These are phyloP conservation scores for Drosophila leontia DNA, from an alignment of 1,140 invertebrate genomes.

Conservation along the genomic window DNA sequence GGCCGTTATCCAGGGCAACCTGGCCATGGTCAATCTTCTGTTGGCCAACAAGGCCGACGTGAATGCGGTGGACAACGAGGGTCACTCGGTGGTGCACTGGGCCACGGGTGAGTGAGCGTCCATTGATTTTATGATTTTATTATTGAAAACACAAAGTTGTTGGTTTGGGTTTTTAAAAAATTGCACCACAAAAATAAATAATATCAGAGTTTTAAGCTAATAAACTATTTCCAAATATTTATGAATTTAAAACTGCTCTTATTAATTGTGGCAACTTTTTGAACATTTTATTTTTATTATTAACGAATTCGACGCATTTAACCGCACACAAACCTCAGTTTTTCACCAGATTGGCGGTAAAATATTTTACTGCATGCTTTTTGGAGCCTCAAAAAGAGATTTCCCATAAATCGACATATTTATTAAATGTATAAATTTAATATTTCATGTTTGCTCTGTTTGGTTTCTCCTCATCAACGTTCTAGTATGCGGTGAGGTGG, in stretches of 20 bases:
- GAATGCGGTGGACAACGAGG: conserved; percentile 95
- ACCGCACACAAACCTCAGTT: conserved; percentile 4
- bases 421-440: background rate
- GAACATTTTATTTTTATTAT: background rate
- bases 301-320: background rate
- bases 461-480: background rate
- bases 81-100: conserved; percentile 99
- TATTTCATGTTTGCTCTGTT: background rate
- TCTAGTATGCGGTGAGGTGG: conserved; percentile 94
- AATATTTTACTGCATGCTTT: background rate
- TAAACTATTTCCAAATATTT: background rate
- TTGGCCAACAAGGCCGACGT: conserved; percentile 94
- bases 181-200: background rate
- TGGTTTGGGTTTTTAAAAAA: background rate
- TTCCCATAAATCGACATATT: background rate
- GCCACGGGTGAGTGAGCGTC: conserved; percentile 91
- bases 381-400: background rate
- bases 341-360: conserved; percentile 1
- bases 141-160: background rate
- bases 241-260: background rate
- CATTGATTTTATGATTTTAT: conserved; percentile 2
- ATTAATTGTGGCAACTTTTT: background rate
- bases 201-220: background rate
- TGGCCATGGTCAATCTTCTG: conserved; percentile 92
- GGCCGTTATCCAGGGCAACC: conserved; percentile 95